Conservation (phyloP, 1,140 invertebrate species). For the Drosophila kurseongensis region DNA sequence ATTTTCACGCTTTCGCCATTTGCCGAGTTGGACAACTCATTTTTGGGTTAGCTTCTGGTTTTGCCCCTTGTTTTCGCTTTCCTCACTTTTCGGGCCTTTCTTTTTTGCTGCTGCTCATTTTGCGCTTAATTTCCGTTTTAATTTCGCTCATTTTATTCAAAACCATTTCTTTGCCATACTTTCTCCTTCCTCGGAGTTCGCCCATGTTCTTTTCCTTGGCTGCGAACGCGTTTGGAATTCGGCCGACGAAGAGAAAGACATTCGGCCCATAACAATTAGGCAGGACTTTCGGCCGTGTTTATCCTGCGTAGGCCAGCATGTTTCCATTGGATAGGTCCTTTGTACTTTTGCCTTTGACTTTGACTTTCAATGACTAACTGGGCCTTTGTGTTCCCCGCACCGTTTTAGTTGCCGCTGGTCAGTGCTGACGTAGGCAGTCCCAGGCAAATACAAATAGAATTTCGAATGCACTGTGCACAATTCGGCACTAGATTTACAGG, state of each 20-base stretch:
- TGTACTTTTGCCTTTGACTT: constrained; percentile 47
- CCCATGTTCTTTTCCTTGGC: constrained; percentile 19
- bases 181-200: constrained; percentile 24
- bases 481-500: no score
- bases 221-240: constrained; percentile 32
- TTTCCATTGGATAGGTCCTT: constrained; percentile 23
- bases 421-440: constrained; percentile 61
- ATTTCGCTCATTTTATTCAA: constrained; percentile 73
- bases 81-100: not conserved
- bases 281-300: constrained; percentile 21
- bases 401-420: constrained; percentile 32
- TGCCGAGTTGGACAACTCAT: constrained; percentile 38
- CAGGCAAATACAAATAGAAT: constrained; percentile 13
- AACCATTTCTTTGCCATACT: constrained; percentile 52
- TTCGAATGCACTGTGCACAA: not conserved
- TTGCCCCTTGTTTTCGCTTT: constrained; percentile 10
- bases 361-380: constrained; percentile 29
- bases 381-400: not conserved
- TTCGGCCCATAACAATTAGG: constrained; percentile 48
- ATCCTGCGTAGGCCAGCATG: constrained; percentile 37
- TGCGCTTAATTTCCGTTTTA: constrained; percentile 75
- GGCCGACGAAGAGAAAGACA: constrained; percentile 22
- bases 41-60: constrained; percentile 25
- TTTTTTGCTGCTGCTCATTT: constrained; percentile 53
- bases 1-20: constrained; percentile 27